A percentile compares a stretch with the other conserved stretches of the same genome.
Conservation (phyloP, 2,888 invertebrate species). For the Argyra leucocephala region DNA sequence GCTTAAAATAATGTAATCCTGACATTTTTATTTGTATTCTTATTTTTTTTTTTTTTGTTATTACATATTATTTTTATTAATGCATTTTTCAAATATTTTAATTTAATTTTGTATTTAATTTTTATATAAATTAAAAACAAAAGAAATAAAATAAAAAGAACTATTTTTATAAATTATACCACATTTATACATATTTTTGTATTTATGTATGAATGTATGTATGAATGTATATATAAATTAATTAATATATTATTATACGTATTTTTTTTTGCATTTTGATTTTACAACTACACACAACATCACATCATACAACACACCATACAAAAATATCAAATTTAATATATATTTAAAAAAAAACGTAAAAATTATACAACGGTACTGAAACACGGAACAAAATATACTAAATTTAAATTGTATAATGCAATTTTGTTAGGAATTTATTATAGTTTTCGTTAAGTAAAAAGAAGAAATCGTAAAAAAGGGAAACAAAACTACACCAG, state of each 20-base stretch:
- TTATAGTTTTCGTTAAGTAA: no score
- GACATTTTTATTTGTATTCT: no score
- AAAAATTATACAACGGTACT: not conserved
- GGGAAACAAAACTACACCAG: no score
- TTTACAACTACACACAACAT: not conserved
- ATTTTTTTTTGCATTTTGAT: not conserved
- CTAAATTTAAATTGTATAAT: not conserved
- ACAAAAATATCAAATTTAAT: not conserved
- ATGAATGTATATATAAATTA: no score
- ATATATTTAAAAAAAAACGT: not conserved
- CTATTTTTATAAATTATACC: not conserved
- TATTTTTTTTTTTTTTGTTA: no score
- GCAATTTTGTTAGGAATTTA: not conserved
- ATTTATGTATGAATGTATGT: no score
- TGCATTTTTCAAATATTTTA: no score
- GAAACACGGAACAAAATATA: conserved; percentile 6
- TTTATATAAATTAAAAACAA: not conserved
- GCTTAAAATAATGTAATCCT: no score
- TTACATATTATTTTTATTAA: no score
- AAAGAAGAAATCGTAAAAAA: no score
- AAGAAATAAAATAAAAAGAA: not conserved
- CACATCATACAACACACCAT: not conserved
- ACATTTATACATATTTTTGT: no score
- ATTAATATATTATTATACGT: not conserved
- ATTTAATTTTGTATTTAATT: no score